These are phyloP conservation scores for Girardinichthys multiradiatus DNA, from an alignment of 2,113 vertebrate species.

Conservation along the genomic window DNA sequence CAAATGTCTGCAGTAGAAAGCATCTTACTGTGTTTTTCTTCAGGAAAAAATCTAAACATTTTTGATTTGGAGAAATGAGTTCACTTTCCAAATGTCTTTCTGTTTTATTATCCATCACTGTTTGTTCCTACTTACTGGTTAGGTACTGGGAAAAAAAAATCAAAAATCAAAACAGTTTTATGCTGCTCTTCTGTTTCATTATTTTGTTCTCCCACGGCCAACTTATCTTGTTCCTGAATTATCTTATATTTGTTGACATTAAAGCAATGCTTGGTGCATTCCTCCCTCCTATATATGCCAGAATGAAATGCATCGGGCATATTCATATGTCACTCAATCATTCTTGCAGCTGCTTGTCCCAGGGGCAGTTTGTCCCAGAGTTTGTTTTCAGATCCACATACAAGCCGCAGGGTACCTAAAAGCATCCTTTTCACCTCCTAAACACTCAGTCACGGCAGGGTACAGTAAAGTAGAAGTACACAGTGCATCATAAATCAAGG, in stretches of 20 bases:
- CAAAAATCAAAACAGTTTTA: too few relatives aligned
- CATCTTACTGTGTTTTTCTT: too few relatives aligned
- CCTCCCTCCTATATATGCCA: constrained; percentile 44
- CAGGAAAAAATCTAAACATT: background rate
- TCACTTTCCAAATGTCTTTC: background rate
- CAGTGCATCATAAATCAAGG: constrained; percentile 66
- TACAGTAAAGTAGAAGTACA: constrained; percentile 39
- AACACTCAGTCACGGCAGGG: constrained; percentile 53
- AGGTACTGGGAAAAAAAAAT: background rate
- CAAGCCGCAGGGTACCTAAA: constrained; percentile 66
- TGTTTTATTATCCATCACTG: background rate
- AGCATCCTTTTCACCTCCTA: constrained; percentile 70
- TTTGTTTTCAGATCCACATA: constrained; percentile 61
- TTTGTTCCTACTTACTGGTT: background rate
- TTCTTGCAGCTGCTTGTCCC: constrained; percentile 76
- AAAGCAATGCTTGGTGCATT: constrained; percentile 50
- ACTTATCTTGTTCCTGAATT: constrained; percentile 29
- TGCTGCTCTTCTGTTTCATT: background rate
- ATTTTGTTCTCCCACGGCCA: constrained; percentile 1
- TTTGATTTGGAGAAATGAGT: background rate
- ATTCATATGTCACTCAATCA: constrained; percentile 72
- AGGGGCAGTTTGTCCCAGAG: constrained; percentile 48
- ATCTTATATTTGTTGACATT: constrained; percentile 61
- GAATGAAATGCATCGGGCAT: constrained; percentile 54
- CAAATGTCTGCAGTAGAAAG: background rate